Evolutionary conservation across 2,888 invertebrate species (phyloP).

Genomic region (Polyommatus iphigenia): DNA sequence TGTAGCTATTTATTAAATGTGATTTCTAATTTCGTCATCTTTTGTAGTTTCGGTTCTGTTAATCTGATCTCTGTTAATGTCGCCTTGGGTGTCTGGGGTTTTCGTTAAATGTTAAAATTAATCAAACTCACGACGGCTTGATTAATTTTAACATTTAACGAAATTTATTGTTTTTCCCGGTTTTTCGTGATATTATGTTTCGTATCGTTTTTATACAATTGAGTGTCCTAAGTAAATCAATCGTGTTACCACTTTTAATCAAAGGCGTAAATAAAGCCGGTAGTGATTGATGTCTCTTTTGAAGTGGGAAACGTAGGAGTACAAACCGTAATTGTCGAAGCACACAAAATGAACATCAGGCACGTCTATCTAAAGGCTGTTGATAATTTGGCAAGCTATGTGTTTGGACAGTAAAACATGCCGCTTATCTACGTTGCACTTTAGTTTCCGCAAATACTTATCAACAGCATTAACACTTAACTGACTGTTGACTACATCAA

Average conservation of each 20-base stretch:
- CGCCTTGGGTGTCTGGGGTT: slow-evolving; percentile 18
- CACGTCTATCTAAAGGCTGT: not conserved
- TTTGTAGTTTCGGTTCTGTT: slow-evolving; percentile 24
- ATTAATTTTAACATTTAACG: slow-evolving; percentile 17
- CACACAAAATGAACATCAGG: slow-evolving; percentile 11
- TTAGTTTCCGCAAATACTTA: slow-evolving; percentile 43
- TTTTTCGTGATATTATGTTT: not conserved
- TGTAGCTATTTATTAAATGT: slow-evolving; percentile 40
- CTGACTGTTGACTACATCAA: no score
- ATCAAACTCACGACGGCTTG: slow-evolving; percentile 8
- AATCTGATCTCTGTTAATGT: slow-evolving; percentile 24
- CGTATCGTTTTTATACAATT: not conserved
- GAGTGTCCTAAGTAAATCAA: not conserved
- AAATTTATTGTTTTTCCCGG: not conserved
- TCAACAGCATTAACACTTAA: no score
- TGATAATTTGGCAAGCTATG: not conserved
- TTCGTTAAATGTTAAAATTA: not conserved
- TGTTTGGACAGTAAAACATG: not conserved
- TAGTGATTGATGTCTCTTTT: not conserved
- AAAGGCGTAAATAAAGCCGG: not conserved
- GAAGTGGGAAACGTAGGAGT: not conserved
- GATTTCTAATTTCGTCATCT: slow-evolving; percentile 35
- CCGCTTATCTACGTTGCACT: slow-evolving; percentile 28
- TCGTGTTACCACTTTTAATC: not conserved
- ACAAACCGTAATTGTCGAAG: not conserved